Conservation (phyloP, 2,113 vertebrate species). For the Cacatua alba region DNA sequence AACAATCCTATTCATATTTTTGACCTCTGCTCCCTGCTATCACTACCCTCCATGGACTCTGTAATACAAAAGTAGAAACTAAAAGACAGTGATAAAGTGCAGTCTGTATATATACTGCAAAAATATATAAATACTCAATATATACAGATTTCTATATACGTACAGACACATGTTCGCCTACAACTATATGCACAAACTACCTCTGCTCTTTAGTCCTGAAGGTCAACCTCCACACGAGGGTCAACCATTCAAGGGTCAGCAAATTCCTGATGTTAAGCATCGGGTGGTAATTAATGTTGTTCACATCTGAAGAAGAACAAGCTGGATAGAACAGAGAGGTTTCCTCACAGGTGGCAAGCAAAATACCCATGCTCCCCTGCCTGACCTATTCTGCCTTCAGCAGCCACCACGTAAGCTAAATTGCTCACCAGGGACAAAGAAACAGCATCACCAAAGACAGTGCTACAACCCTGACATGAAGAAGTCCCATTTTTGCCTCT, state of each 20-base stretch:
- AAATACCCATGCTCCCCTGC: neutral
- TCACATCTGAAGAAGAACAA: neutral
- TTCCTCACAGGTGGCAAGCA: neutral
- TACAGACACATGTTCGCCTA: neutral
- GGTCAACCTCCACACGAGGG: neutral
- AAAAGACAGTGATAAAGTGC: neutral
- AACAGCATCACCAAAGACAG: neutral
- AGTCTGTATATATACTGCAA: neutral
- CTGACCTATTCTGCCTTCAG: neutral
- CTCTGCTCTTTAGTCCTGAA: neutral
- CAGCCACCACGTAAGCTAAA: neutral
- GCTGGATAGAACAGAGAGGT: neutral
- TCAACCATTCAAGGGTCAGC: neutral
- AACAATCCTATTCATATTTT: conserved; percentile 47
- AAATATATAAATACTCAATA: neutral
- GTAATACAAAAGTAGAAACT: neutral
- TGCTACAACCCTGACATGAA: neutral
- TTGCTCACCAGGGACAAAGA: neutral
- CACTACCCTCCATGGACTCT: neutral
- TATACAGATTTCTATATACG: neutral
- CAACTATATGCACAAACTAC: neutral
- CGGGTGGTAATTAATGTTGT: neutral
- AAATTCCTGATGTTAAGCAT: neutral
- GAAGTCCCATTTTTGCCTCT: neutral
- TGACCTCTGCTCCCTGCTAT: neutral